Conservation (phyloP, 2,888 invertebrate species). For the Crematogaster levior region DNA sequence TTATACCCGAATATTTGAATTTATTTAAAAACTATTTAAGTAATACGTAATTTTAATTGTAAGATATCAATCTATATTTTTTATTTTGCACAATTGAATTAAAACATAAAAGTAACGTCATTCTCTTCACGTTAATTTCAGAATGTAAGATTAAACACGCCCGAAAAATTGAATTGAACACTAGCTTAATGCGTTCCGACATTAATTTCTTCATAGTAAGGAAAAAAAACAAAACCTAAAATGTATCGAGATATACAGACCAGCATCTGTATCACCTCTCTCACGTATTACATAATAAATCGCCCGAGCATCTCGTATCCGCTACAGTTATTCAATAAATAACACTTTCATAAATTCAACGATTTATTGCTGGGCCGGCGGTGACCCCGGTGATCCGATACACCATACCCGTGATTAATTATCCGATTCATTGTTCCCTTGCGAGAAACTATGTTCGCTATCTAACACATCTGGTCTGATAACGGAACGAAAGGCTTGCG, state of each 20-base stretch:
- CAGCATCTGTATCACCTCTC: background rate
- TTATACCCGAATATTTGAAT: background rate
- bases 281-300: constrained; percentile 20
- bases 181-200: no score
- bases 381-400: constrained; percentile 56
- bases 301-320: constrained; percentile 2
- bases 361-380: constrained; percentile 50
- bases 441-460: constrained; percentile 67
- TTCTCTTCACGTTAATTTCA: background rate
- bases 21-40: background rate
- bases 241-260: background rate
- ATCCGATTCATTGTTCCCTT: constrained; percentile 66
- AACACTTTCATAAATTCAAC: constrained; percentile 53
- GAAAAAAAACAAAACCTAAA: background rate
- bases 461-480: constrained; percentile 63
- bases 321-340: constrained; percentile 49
- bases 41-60: background rate
- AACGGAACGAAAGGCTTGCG: constrained; percentile 64
- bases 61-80: background rate
- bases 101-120: background rate
- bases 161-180: background rate
- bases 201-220: no score
- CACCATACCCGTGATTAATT: constrained; percentile 63
- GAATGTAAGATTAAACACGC: background rate
- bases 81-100: background rate